phyloP scores from a whole-genome alignment of 2,797 vertebrate genomes.

The Chromobotia macracanthus region DNA sequence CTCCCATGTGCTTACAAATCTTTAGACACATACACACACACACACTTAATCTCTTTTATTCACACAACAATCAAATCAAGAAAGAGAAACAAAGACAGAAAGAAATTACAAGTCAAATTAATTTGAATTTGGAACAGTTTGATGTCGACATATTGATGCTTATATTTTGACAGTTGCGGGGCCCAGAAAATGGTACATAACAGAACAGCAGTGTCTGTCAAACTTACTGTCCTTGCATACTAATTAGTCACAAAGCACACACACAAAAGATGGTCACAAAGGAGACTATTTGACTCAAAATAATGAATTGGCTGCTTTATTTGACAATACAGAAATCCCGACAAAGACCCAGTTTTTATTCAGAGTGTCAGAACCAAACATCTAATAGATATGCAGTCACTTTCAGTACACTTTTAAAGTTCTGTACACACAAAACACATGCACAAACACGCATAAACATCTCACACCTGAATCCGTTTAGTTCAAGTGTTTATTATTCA shows the following conservation, averaged over 20 bases:
- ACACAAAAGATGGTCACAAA: constrained; percentile 5
- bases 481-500: constrained; percentile 47
- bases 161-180: constrained; percentile 24
- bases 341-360: neutral
- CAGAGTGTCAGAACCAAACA: neutral
- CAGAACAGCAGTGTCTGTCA: constrained; percentile 13
- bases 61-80: constrained; percentile 3
- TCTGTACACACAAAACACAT: constrained; percentile 18
- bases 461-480: constrained; percentile 29
- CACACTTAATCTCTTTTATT: constrained; percentile 6
- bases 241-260: constrained; percentile 10
- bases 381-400: neutral
- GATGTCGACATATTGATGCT: constrained; percentile 9
- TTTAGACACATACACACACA: constrained; percentile 16
- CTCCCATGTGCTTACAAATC: constrained; percentile 17
- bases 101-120: neutral
- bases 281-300: constrained; percentile 6
- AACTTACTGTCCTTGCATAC: constrained; percentile 24
- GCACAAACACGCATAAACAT: constrained; percentile 5
- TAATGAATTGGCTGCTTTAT: constrained; percentile 5
- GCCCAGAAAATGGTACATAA: constrained; percentile 35
- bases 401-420: neutral
- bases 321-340: neutral
- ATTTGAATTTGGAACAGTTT: constrained; percentile 19
- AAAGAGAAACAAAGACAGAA: constrained; percentile 7